A percentile compares a stretch with the other conserved stretches of the same genome.
phyloP scores from a whole-genome alignment of 2,797 vertebrate species.

The Scarus forsteni region DNA sequence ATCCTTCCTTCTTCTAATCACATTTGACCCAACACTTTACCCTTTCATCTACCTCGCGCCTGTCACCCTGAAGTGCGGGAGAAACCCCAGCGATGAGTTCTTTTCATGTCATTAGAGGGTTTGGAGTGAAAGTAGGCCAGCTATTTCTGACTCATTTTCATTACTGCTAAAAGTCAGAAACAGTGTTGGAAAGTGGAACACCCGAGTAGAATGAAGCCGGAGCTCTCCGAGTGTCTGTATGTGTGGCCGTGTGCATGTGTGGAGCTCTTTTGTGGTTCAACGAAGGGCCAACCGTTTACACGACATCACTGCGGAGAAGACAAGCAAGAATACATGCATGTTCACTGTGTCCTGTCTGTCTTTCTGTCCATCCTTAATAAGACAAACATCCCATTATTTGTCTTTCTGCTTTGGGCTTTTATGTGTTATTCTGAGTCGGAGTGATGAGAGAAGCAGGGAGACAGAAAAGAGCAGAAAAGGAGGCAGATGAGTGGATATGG shows the following conservation, averaged over 20 bases:
- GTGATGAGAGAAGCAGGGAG: conserved; percentile 7
- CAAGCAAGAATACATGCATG: conserved; percentile 16
- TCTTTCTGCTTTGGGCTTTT: not conserved
- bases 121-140: conserved; percentile 71
- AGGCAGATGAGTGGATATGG: conserved; percentile 30
- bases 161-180: conserved; percentile 68
- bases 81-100: conserved; percentile 24
- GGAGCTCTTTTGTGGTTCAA: conserved; percentile 48
- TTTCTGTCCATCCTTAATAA: not conserved
- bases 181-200: conserved; percentile 65
- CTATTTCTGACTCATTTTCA: conserved; percentile 75
- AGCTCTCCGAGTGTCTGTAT: conserved; percentile 11
- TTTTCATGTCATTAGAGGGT: conserved; percentile 52
- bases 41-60: conserved; percentile 24
- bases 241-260: conserved; percentile 10
- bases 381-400: not conserved
- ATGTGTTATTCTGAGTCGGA: conserved; percentile 8
- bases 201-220: conserved; percentile 41
- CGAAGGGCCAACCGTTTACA: conserved; percentile 53
- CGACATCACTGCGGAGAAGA: conserved; percentile 29
- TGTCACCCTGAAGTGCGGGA: conserved; percentile 35
- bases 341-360: conserved; percentile 17
- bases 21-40: conserved; percentile 32
- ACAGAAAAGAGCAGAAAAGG: conserved; percentile 10
- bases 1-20: not conserved